These are phyloP conservation scores for Zophobas atratus DNA, from an alignment of 1,140 invertebrate species.

Conservation along the genomic window DNA sequence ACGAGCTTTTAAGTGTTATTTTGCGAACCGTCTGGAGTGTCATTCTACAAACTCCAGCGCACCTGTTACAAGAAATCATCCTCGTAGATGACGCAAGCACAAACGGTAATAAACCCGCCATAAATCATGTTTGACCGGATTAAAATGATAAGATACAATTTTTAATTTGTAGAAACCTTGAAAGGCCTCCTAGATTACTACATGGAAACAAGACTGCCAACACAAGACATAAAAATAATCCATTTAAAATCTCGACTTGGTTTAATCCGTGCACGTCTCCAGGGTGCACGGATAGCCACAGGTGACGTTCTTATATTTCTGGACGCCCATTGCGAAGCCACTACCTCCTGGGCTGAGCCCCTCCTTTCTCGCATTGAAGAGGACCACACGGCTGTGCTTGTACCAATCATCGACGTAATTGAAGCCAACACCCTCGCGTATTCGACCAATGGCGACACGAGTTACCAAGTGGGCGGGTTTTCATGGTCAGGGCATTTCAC, in stretches of 20 bases:
- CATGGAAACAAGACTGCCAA: slow-evolving; percentile 77
- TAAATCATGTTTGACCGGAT: background rate
- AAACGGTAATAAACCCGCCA: slow-evolving; percentile 70
- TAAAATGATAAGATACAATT: background rate
- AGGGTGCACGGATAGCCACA: slow-evolving; percentile 82
- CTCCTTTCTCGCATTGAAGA: slow-evolving; percentile 87
- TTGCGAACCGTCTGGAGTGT: slow-evolving; percentile 90
- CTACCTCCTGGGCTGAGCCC: slow-evolving; percentile 88
- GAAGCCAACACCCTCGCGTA: slow-evolving; percentile 90
- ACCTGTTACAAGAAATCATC: slow-evolving; percentile 86
- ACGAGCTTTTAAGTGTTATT: slow-evolving; percentile 90
- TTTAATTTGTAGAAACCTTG: slow-evolving; percentile 69
- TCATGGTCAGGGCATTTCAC: slow-evolving; percentile 93
- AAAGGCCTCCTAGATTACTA: slow-evolving; percentile 85
- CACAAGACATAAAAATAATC: slow-evolving; percentile 81
- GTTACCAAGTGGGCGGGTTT: slow-evolving; percentile 86
- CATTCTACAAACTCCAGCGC: slow-evolving; percentile 81
- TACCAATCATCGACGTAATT: slow-evolving; percentile 95
- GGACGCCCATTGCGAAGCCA: slow-evolving; percentile 97
- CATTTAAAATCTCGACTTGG: slow-evolving; percentile 84
- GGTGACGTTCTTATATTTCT: slow-evolving; percentile 93
- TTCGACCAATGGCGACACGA: slow-evolving; percentile 73
- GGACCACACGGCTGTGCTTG: slow-evolving; percentile 84
- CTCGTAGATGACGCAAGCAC: slow-evolving; percentile 92
- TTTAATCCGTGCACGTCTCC: slow-evolving; percentile 87